Conservation (phyloP, 2,888 invertebrate species). For the Taphrorychus bicolor region DNA sequence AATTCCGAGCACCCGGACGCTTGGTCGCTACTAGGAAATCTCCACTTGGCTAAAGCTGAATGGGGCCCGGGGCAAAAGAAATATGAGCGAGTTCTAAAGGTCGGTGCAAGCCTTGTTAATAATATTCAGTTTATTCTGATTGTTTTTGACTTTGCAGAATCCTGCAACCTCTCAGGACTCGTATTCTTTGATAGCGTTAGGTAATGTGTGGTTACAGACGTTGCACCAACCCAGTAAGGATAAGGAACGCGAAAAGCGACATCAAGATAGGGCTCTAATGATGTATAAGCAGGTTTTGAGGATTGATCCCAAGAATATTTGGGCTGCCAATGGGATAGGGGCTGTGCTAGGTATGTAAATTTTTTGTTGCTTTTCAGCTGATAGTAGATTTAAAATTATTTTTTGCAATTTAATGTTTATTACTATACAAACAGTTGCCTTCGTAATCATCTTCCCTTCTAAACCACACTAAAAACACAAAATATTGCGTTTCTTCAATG, state of each 20-base stretch:
- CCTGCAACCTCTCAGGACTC: conserved; percentile 86
- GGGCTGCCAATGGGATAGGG: conserved; percentile 93
- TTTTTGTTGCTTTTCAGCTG: too few species aligned
- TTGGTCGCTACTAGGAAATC: conserved; percentile 95
- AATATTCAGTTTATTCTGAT: too few species aligned
- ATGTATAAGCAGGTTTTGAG: conserved; percentile 94
- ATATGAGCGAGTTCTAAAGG: conserved; percentile 93
- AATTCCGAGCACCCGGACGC: conserved; percentile 98
- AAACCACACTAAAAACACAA: too few species aligned
- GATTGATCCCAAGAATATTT: conserved; percentile 94
- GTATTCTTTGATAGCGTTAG: conserved; percentile 94
- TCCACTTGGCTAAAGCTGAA: conserved; percentile 96
- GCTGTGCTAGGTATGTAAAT: conserved; percentile 32
- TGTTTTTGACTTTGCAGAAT: conserved; percentile 67
- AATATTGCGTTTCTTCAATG: too few species aligned
- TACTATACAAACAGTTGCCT: too few species aligned
- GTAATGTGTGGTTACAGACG: conserved; percentile 98
- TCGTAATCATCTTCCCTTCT: too few species aligned
- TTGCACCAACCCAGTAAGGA: conserved; percentile 93
- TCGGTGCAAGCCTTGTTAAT: conserved; percentile 40
- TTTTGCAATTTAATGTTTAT: background rate
- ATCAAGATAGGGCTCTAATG: conserved; percentile 91
- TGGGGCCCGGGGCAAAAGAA: conserved; percentile 99
- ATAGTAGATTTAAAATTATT: background rate
- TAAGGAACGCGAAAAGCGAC: conserved; percentile 92